phyloP scores from a whole-genome alignment of 2,888 invertebrate species.

The Ischnura elegans region DNA sequence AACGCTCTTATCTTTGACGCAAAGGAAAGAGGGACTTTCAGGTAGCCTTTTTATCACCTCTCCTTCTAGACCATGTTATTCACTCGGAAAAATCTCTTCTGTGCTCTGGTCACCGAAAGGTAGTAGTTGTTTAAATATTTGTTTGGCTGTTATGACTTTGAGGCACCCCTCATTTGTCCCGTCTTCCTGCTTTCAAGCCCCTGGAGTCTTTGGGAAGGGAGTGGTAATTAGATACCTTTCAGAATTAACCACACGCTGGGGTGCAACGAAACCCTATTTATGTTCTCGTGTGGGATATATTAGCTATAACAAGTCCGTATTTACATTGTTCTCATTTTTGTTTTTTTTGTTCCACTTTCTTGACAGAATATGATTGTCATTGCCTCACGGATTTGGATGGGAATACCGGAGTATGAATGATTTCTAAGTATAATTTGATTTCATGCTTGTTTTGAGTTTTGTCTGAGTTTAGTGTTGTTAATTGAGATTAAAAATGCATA shows the following conservation, averaged over 20 bases:
- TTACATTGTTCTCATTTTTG: no score
- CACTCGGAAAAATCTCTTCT: background rate
- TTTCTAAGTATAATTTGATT: no score
- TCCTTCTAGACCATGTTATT: background rate
- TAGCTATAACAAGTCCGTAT: no score
- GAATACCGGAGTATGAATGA: no score
- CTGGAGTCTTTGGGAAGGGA: background rate
- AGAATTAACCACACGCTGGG: background rate
- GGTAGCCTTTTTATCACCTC: background rate
- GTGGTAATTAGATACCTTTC: background rate
- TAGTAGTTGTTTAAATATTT: background rate
- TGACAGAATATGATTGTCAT: no score
- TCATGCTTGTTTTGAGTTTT: no score
- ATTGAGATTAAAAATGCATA: no score
- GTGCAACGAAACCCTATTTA: background rate
- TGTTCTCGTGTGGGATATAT: background rate
- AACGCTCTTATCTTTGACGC: background rate
- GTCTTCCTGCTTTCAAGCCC: background rate
- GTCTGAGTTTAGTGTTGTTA: no score
- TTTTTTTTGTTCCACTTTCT: no score
- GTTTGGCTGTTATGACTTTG: background rate
- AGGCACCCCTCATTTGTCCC: background rate
- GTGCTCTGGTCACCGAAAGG: background rate
- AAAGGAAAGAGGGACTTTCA: background rate
- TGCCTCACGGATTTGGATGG: no score